phyloP scores from a whole-genome alignment of 2,113 vertebrate genomes.

The Mesocricetus auratus region DNA sequence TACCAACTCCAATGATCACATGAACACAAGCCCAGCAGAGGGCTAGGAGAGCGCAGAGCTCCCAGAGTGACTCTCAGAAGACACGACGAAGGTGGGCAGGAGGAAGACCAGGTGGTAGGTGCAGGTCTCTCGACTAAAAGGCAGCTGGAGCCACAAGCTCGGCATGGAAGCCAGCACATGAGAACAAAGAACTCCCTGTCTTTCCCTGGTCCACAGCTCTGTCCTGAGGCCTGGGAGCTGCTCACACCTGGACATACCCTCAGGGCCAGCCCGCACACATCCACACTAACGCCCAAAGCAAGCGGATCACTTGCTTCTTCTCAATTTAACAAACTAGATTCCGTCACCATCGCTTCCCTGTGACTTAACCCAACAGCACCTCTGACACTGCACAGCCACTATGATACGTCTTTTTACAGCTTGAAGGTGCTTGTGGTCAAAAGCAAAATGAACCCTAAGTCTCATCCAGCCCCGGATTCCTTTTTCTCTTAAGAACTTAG shows the following conservation, averaged over 20 bases:
- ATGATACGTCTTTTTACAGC: not conserved
- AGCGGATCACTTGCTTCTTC: not conserved
- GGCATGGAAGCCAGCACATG: not conserved
- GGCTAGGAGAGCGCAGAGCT: not conserved
- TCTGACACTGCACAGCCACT: not conserved
- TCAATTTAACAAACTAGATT: not conserved
- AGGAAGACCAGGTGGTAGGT: not conserved
- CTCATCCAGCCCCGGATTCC: not conserved
- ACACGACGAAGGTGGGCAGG: not conserved
- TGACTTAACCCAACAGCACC: not conserved
- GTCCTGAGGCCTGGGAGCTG: not conserved
- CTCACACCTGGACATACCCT: not conserved
- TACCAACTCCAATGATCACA: rapidly evolving
- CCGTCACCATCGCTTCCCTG: not conserved
- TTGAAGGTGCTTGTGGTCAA: not conserved
- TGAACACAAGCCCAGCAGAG: not conserved
- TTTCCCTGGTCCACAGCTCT: not conserved
- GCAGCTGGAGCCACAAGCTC: not conserved
- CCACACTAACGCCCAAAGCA: too few species aligned
- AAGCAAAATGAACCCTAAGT: not conserved
- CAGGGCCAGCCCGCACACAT: not conserved
- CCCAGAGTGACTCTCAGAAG: not conserved
- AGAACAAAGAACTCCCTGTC: not conserved
- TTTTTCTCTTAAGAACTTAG: not conserved
- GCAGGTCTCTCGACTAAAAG: not conserved